Evolutionary conservation across 2,888 invertebrate genomes (phyloP).

Genomic region (Drosophila macrothrix): DNA sequence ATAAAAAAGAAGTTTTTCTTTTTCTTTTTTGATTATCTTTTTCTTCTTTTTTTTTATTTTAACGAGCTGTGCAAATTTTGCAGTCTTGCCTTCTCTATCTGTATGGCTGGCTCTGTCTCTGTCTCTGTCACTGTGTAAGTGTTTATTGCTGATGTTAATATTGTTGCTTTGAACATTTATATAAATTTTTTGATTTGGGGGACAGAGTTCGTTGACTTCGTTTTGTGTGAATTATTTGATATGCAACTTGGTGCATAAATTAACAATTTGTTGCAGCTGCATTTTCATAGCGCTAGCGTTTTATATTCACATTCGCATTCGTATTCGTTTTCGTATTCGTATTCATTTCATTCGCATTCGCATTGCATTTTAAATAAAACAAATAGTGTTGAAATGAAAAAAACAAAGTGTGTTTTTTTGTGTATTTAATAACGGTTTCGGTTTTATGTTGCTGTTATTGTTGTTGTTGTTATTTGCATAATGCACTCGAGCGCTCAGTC

Average conservation of each 20-base stretch:
- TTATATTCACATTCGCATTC: slow-evolving; percentile 1
- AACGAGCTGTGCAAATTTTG: slow-evolving; percentile 33
- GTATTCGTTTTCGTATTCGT: slow-evolving; percentile 16
- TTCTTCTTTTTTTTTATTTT: slow-evolving; percentile 23
- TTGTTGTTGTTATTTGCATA: slow-evolving; percentile 54
- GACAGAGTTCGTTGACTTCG: slow-evolving; percentile 63
- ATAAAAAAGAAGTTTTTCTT: slow-evolving; percentile 6
- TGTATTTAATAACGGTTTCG: slow-evolving; percentile 5
- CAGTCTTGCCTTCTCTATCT: slow-evolving; percentile 11
- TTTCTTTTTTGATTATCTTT: not conserved
- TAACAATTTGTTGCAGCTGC: slow-evolving; percentile 50
- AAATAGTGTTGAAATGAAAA: slow-evolving; percentile 23
- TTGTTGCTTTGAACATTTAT: slow-evolving; percentile 1
- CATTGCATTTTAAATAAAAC: slow-evolving; percentile 32
- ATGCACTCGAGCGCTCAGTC: slow-evolving; percentile 51
- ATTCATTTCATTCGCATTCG: slow-evolving; percentile 1
- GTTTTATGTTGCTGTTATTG: slow-evolving; percentile 21
- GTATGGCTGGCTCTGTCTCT: slow-evolving; percentile 9
- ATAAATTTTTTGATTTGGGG: slow-evolving; percentile 19
- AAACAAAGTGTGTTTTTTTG: not conserved
- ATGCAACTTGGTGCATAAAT: slow-evolving; percentile 65
- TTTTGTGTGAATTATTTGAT: slow-evolving; percentile 52
- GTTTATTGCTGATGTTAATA: slow-evolving; percentile 12
- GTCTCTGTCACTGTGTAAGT: slow-evolving; percentile 11
- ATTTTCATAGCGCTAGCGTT: slow-evolving; percentile 59